Evolutionary conservation across 2,113 vertebrate species (phyloP).

Genomic region (Diadophis punctatus): DNA sequence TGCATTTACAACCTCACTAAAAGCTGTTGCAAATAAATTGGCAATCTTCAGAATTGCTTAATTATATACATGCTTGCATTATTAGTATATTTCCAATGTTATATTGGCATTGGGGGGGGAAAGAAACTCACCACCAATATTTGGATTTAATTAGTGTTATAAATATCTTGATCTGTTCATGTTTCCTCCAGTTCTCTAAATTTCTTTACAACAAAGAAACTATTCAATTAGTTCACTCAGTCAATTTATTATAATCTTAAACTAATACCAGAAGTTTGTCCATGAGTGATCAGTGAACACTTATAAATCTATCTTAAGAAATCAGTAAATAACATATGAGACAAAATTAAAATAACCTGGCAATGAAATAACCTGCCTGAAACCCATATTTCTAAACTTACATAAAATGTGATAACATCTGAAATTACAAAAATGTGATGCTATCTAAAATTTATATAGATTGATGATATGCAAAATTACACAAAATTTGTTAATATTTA

Average conservation of each 20-base stretch:
- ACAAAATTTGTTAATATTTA: neutral
- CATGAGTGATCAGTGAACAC: neutral
- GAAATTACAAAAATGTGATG: neutral
- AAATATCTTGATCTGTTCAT: neutral
- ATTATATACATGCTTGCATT: neutral
- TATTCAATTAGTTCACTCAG: neutral
- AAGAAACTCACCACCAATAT: neutral
- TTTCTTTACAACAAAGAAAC: neutral
- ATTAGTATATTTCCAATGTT: neutral
- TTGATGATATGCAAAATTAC: neutral
- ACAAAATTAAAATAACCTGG: neutral
- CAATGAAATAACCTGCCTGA: neutral
- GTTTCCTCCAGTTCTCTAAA: neutral
- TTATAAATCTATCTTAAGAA: neutral
- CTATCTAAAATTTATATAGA: neutral
- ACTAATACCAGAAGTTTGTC: neutral
- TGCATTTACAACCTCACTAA: neutral
- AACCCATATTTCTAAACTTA: neutral
- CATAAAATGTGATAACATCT: neutral
- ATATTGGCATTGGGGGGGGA: too few species aligned
- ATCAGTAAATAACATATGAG: neutral
- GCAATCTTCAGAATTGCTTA: neutral
- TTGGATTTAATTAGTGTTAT: neutral
- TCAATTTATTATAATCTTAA: neutral
- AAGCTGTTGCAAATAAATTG: neutral